Percentiles rank a stretch among this genome's conserved stretches.
These are phyloP conservation scores for Drosophila heteroneura DNA, from an alignment of 2,888 invertebrate species.

Conservation along the genomic window DNA sequence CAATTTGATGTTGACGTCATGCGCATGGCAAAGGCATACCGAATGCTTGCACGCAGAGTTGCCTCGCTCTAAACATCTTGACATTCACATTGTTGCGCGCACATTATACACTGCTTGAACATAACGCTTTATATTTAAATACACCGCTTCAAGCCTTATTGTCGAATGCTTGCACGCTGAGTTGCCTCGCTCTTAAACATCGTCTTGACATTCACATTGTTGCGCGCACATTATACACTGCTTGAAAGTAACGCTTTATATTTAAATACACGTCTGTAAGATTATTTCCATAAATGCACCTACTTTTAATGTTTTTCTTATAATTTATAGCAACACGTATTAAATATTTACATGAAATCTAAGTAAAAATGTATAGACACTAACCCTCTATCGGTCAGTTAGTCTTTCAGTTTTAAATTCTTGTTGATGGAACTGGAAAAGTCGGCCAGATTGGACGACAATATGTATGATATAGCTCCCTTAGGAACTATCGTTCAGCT, in stretches of 20 bases:
- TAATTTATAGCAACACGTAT: neutral
- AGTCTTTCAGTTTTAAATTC: neutral
- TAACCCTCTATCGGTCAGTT: too few species aligned
- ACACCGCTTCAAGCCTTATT: neutral
- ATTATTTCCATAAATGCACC: neutral
- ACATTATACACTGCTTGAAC: neutral
- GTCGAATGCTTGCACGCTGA: neutral
- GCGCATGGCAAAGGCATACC: constrained; percentile 1
- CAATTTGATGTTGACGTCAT: constrained; percentile 17
- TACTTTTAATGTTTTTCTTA: neutral
- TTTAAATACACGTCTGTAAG: neutral
- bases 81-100: constrained; percentile 32
- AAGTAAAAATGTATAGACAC: neutral
- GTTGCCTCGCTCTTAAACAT: neutral
- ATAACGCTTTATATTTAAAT: neutral
- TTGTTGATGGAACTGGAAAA: neutral
- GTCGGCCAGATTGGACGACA: neutral
- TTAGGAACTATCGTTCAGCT: neutral
- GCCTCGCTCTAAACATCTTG: constrained; percentile 1
- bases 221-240: constrained; percentile 7
- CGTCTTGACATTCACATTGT: constrained; percentile 30
- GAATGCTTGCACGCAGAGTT: neutral
- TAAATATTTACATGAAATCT: neutral
- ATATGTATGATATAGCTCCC: neutral
- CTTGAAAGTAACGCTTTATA: neutral